Evolutionary conservation across 1,140 invertebrate genomes (phyloP).

Genomic region (Aphelinus atriplicis): DNA sequence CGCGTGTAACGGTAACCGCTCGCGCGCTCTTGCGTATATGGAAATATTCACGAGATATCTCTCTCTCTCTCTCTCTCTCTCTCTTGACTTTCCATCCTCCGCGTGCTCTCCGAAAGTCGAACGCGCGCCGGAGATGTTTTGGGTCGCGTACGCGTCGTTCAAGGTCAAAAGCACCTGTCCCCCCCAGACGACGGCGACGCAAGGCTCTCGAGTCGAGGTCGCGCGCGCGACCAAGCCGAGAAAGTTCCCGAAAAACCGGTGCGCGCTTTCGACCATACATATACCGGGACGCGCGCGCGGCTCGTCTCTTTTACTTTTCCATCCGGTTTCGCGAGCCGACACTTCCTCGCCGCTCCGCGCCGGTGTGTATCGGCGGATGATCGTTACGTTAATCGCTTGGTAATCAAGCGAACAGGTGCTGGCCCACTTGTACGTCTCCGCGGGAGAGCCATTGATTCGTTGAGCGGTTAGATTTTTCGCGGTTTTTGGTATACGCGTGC

Average conservation of each 20-base stretch:
- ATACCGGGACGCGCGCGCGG: constrained; percentile 22
- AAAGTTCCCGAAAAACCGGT: constrained; percentile 47
- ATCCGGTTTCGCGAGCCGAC: constrained; percentile 24
- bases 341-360: neutral
- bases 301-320: constrained; percentile 8
- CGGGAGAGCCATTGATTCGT: too few relatives aligned
- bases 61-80: too few relatives aligned
- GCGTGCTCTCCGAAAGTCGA: constrained; percentile 23
- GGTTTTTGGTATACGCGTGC: too few relatives aligned
- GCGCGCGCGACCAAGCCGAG: constrained; percentile 42
- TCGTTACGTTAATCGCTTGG: too few relatives aligned
- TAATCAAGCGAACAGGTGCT: too few relatives aligned
- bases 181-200: neutral
- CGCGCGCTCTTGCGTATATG: too few relatives aligned
- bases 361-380: too few relatives aligned
- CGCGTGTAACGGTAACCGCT: neutral
- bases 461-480: too few relatives aligned
- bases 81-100: too few relatives aligned
- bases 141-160: constrained; percentile 37
- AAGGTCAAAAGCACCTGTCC: constrained; percentile 48
- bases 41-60: too few relatives aligned
- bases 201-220: constrained; percentile 31
- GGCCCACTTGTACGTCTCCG: too few relatives aligned
- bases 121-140: constrained; percentile 4
- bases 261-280: constrained; percentile 41